Conservation (phyloP, 2,888 invertebrate genomes). For the Nectonema munidae region DNA sequence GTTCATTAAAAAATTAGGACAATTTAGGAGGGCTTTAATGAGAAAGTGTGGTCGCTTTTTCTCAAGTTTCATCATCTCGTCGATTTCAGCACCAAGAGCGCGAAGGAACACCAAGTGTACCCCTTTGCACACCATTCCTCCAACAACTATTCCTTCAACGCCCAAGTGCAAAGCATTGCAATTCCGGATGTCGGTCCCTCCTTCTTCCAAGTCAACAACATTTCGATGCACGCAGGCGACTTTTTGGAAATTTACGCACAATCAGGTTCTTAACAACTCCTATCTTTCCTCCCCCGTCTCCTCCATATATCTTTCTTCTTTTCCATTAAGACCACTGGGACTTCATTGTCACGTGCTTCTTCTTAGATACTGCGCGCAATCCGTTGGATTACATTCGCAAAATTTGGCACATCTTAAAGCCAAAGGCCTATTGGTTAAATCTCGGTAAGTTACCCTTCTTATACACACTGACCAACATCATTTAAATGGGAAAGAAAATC, state of each 20-base stretch:
- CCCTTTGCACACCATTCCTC: conserved; percentile 82
- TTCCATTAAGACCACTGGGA: conserved; percentile 41
- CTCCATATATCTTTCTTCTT: conserved; percentile 16
- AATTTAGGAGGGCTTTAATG: no score
- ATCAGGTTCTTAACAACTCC: background rate
- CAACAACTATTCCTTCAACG: conserved; percentile 45
- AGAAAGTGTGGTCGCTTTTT: no score
- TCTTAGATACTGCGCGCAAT: conserved; percentile 88
- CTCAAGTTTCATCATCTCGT: no score
- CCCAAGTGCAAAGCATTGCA: conserved; percentile 40
- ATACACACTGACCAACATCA: no score
- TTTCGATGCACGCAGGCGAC: conserved; percentile 86
- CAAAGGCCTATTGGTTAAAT: conserved; percentile 30
- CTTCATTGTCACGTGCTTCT: conserved; percentile 78
- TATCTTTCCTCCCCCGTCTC: background rate
- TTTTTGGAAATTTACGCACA: conserved; percentile 42
- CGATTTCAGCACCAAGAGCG: conserved; percentile 29
- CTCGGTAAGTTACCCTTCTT: conserved; percentile 7
- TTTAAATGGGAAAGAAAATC: no score
- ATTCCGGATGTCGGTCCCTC: conserved; percentile 63
- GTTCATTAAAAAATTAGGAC: no score
- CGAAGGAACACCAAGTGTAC: conserved; percentile 43
- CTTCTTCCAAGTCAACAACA: conserved; percentile 33
- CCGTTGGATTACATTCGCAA: conserved; percentile 69
- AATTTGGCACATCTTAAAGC: conserved; percentile 53